Base-by-base conservation (phyloP, 2,888 invertebrate genomes). In the Corythucha ciliata region DNA sequence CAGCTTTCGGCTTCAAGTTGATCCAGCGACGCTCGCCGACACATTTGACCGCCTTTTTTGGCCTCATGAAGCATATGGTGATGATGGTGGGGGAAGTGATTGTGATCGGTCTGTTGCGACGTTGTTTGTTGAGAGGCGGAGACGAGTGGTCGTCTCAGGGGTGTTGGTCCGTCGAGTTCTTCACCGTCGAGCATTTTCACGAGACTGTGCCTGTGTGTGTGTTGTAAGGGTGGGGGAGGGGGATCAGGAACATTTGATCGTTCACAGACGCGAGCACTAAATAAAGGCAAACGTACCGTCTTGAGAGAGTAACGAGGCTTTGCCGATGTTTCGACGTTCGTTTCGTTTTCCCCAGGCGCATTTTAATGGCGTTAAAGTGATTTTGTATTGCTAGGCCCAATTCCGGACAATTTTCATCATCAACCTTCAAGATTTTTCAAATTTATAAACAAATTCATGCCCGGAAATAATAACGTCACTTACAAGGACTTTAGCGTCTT, bases 301-400 rank as follows among this genome's bases (percentile, higher is more conserved):
- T 73, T 44, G 86, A 87, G 3, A 89, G 72, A 0, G 87, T 85
- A 53, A 90, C 84, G 39, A 90, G 74, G 25, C 87, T 87, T 71
- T 90, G 90, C 48, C 89, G 72, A 67, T 90, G 89, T 62, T 85
- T 83, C 48, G 87, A 83, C 59, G 78, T 81, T 29, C 77, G 72
- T 50, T 61, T 63, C 1, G 79, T 74, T 67, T 79, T 79, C 41
- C 86, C 87, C 48, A 78, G 75, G 33, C 84, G 74, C 62, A 88
- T 80, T 68, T 83, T 79, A 61, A 91, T 88, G 2, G 91, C 85
- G 52, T 84, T 79, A 69, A 92, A 91, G 67, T 91, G 90, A 69
- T 91, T 91, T 70, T 89, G 87, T 20, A 92, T 74, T 0, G 87
- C 83, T 61, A 87, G 77, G 7, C 85, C 83, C 56, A 91, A 69